Percentiles rank a stretch among this genome's conserved stretches.
phyloP scores from a whole-genome alignment of 1,140 invertebrate species.

The Drosophila punjabiensis region DNA sequence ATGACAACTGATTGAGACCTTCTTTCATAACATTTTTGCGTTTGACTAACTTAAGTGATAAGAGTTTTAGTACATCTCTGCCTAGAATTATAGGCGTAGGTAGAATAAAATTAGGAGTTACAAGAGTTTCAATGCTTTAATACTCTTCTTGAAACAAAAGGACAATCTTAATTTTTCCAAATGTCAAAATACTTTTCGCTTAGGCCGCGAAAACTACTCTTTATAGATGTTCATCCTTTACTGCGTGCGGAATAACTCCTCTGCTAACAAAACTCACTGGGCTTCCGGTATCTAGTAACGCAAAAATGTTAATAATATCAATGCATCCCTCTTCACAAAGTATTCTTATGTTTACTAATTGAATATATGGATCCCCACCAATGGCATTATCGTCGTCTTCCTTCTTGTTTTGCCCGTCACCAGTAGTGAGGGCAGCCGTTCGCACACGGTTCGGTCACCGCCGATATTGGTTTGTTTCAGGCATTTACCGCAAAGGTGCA shows the following conservation, averaged over 20 bases:
- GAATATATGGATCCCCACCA: not conserved
- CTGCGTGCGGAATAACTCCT: not conserved
- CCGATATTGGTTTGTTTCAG: not conserved
- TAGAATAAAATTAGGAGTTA: not conserved
- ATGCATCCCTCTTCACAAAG: not conserved
- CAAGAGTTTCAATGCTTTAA: not conserved
- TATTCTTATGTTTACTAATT: not conserved
- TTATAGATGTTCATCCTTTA: not conserved
- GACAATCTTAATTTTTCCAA: not conserved
- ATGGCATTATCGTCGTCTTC: not conserved
- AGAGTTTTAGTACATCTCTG: too few species aligned
- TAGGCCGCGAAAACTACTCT: not conserved
- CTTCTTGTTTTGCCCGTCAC: not conserved
- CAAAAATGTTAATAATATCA: not conserved
- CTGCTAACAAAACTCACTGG: not conserved
- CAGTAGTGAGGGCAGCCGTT: not conserved
- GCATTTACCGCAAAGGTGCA: not conserved
- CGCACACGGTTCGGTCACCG: not conserved
- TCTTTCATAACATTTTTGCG: not conserved
- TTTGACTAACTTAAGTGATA: too few species aligned
- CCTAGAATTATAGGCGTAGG: not conserved
- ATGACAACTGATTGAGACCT: not conserved
- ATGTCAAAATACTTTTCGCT: not conserved
- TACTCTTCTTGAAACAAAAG: not conserved
- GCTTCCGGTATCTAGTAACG: conserved; percentile 3